A percentile compares a stretch with the other conserved stretches of the same genome.
phyloP scores from a whole-genome alignment of 2,888 invertebrate species.

The Pycnomerus fuliginosus region DNA sequence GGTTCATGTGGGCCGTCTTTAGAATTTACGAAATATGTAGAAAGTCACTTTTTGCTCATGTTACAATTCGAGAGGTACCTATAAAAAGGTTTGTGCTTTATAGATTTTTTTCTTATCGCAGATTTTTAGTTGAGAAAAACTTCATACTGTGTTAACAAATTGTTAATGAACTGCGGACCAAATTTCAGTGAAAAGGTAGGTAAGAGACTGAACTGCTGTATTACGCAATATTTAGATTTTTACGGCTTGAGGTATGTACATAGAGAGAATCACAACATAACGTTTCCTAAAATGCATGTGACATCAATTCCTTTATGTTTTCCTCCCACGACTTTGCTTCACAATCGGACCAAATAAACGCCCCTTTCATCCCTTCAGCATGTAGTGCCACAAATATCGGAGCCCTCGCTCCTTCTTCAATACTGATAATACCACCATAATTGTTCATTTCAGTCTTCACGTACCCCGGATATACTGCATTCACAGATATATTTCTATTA shows the following conservation, averaged over 20 bases:
- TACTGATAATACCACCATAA: constrained; percentile 61
- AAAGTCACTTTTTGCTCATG: constrained; percentile 14
- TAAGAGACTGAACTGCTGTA: too few relatives aligned
- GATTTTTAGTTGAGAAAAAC: constrained; percentile 9
- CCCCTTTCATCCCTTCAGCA: too few relatives aligned
- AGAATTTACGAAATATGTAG: constrained; percentile 14
- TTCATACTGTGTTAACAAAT: constrained; percentile 7
- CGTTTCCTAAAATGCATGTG: too few relatives aligned
- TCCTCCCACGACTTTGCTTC: too few relatives aligned
- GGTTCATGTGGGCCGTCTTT: constrained; percentile 14
- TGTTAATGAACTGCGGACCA: too few relatives aligned
- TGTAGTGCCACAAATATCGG: constrained; percentile 65
- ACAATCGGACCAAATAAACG: too few relatives aligned
- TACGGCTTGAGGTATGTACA: too few relatives aligned
- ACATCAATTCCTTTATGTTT: too few relatives aligned
- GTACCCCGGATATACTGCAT: constrained; percentile 74
- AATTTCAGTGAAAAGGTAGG: too few relatives aligned
- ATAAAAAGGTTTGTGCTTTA: neutral
- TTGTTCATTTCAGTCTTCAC: constrained; percentile 78
- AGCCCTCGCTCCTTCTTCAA: constrained; percentile 61
- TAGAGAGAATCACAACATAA: too few relatives aligned
- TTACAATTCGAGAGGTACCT: constrained; percentile 10
- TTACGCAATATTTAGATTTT: too few relatives aligned
- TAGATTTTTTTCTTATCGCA: constrained; percentile 2
- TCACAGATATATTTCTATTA: constrained; percentile 64